phyloP scores from a whole-genome alignment of 2,888 invertebrate genomes.

The Chrysopilus asiliformis region DNA sequence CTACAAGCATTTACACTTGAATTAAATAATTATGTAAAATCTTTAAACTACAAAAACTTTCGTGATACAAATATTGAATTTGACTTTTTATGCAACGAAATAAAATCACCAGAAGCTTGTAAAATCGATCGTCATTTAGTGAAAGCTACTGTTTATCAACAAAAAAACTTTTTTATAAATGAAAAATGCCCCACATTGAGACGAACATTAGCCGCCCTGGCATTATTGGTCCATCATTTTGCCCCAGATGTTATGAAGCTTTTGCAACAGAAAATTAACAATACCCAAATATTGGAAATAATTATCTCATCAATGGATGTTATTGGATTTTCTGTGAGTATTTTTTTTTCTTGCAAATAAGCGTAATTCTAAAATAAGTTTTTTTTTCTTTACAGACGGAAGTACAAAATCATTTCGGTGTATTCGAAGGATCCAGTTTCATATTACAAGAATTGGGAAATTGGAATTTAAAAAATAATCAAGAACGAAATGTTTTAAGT shows the following conservation, averaged over 20 bases:
- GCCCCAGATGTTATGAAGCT: no score
- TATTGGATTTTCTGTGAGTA: slow-evolving; percentile 12
- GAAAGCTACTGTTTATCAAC: slow-evolving; percentile 9
- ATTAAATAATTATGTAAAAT: slow-evolving; percentile 4
- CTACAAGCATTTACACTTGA: slow-evolving; percentile 3
- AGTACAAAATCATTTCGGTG: slow-evolving; percentile 8
- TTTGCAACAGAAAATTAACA: no score
- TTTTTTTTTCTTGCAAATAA: neutral
- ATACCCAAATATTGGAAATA: no score
- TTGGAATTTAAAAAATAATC: neutral
- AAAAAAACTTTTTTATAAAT: slow-evolving; percentile 4
- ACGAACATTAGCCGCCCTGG: slow-evolving; percentile 8
- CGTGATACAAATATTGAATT: slow-evolving; percentile 13
- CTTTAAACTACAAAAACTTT: slow-evolving; percentile 9
- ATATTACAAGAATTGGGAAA: slow-evolving; percentile 2
- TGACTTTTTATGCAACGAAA: slow-evolving; percentile 9
- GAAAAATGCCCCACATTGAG: slow-evolving; percentile 11
- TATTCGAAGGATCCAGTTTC: slow-evolving; percentile 7
- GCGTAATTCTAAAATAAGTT: neutral
- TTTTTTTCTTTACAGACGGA: slow-evolving; percentile 10
- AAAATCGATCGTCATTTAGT: no score
- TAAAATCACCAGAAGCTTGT: no score
- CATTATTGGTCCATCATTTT: slow-evolving; percentile 10
- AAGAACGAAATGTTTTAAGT: slow-evolving; percentile 1
- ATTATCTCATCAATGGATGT: no score